These are phyloP conservation scores for Quadroppia sp. DNA, from an alignment of 2,888 invertebrate species.

Conservation along the genomic window DNA sequence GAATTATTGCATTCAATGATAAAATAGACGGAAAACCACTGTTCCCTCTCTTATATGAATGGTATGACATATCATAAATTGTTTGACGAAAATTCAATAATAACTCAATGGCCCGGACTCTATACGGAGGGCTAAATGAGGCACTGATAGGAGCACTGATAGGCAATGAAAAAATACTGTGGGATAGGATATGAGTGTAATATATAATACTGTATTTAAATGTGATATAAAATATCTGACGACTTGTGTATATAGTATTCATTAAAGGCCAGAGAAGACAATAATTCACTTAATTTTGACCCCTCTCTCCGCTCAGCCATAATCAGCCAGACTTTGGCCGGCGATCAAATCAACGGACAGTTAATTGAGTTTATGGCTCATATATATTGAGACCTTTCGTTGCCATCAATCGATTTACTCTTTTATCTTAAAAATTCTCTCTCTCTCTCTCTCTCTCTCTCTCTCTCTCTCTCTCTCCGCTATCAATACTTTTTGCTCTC, in stretches of 20 bases:
- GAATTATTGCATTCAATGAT: background rate
- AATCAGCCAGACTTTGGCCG: too few relatives aligned
- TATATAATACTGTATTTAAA: background rate
- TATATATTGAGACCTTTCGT: background rate
- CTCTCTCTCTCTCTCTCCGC: background rate
- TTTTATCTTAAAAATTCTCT: background rate
- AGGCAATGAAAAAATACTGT: background rate
- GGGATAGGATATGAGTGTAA: conserved; percentile 8
- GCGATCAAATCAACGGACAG: conserved; percentile 1
- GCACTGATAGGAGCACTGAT: background rate
- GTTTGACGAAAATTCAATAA: conserved; percentile 12
- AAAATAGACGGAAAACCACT: conserved; percentile 16
- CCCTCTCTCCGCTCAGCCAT: background rate
- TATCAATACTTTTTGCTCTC: too few relatives aligned
- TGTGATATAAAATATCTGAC: too few relatives aligned
- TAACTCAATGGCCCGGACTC: background rate
- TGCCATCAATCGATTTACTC: background rate
- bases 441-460: background rate
- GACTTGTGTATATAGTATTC: background rate
- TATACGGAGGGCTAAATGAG: conserved; percentile 1
- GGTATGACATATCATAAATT: conserved; percentile 12
- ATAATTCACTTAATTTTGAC: background rate
- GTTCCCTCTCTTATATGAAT: background rate
- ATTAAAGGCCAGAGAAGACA: background rate
- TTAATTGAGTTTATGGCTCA: conserved; percentile 11